Evolutionary conservation across 2,113 vertebrate species (phyloP).

Genomic region (Eolophus roseicapilla): DNA sequence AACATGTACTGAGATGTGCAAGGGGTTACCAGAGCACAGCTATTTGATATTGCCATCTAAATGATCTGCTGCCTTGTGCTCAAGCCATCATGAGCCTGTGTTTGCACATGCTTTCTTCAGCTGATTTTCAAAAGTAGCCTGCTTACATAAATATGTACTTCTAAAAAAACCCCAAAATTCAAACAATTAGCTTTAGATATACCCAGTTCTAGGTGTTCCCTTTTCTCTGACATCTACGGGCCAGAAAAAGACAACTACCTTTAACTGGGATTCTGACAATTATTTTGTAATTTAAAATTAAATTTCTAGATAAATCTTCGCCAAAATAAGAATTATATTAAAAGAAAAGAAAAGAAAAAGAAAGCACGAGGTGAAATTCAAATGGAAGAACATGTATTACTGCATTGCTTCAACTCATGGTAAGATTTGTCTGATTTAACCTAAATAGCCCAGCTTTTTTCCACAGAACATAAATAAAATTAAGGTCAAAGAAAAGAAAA

Average conservation of each 20-base stretch:
- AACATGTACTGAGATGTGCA: accelerated
- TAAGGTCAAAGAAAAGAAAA: background rate
- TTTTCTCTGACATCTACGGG: background rate
- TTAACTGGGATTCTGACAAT: background rate
- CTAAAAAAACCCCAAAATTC: background rate
- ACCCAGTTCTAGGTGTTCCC: background rate
- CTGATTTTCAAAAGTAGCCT: background rate
- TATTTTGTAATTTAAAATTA: background rate
- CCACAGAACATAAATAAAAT: background rate
- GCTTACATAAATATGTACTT: background rate
- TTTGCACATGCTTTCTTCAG: background rate
- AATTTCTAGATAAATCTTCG: background rate
- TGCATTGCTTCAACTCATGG: background rate
- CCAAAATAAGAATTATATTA: background rate
- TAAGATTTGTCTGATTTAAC: background rate
- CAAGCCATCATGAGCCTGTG: background rate
- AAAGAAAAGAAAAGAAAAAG: background rate
- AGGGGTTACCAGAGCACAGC: background rate
- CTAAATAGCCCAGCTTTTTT: background rate
- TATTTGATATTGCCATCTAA: background rate
- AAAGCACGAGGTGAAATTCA: background rate
- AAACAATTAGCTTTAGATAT: background rate
- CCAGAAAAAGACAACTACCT: background rate
- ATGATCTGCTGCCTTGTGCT: background rate
- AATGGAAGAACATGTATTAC: background rate